Evolutionary conservation across 2,888 invertebrate species (phyloP), one percentile per base, ranked within the genome.

Genomic region (Autographa gamma): DNA sequence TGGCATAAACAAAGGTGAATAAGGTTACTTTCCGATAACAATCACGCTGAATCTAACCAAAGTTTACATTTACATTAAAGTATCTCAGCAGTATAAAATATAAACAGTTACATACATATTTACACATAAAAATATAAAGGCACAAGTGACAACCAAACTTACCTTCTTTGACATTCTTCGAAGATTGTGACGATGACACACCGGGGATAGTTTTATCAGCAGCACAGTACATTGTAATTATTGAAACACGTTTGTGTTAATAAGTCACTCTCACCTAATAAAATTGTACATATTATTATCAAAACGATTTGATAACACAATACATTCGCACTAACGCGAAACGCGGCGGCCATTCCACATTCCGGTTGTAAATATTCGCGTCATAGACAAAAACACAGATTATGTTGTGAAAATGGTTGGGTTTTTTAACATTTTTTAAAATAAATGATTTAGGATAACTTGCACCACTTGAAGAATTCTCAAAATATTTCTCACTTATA

Each of bases 161-260:
- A 97, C 97, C 97, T 96, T 97, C 97, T 97, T 97, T 97, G 96
- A 96, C 96, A 96, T 96, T 97, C 96, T 96, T 96, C 92, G 96
- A 94, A 95, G 96, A 96, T 95, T 96, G 97, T 91, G 97, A 97
- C 96, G 96, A 97, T 96, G 96, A 97, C 96, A 96, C 97, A 97
- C 96, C 97, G 96, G 96, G 96, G 95, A 96, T 97, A 93, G 97
- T 97, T 96, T 97, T 97, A 96, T 97, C 97, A 96, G 96, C 96
- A 93, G 97, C 97, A 96, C 97, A 97, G 94, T 97, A 97, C 97
- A 97, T 97, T 87, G 89, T 96, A 95, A 80, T 82, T 78, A 86
- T 85, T 83, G 91, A 84, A 86, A 89, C 89, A 86, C 86, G 73
- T 84, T 85, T 81, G 85, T 87, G 83, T 82, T 87, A 90, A 87